Percentiles rank a stretch among this genome's conserved stretches.
Evolutionary conservation across 2,797 vertebrate genomes (phyloP).

Genomic region (Bucorvus abyssinicus): DNA sequence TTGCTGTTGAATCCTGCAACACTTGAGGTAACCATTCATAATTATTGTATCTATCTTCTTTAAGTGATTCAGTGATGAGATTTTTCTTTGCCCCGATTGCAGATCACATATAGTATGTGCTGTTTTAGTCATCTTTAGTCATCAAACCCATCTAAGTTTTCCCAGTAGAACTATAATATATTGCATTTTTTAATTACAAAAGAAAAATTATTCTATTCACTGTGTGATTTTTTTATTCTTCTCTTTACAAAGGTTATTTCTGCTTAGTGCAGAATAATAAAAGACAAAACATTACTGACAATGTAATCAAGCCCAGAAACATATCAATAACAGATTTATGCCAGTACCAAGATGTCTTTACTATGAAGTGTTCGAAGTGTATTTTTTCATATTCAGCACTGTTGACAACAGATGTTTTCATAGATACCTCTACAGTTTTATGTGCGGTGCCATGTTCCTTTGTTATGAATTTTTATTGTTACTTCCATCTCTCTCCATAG

Average conservation of each 20-base stretch:
- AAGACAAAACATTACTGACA: background rate
- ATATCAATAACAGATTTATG: background rate
- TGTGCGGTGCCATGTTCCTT: background rate
- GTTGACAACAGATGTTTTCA: background rate
- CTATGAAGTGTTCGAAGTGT: background rate
- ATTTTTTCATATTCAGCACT: background rate
- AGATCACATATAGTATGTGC: background rate
- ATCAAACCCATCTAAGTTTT: background rate
- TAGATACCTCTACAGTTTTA: background rate
- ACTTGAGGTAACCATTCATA: background rate
- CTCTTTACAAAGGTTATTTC: background rate
- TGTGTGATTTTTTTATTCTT: background rate
- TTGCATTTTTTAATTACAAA: conserved; percentile 13
- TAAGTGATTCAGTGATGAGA: background rate
- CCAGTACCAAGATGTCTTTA: background rate
- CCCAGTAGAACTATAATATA: background rate
- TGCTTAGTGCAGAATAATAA: background rate
- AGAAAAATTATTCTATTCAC: background rate
- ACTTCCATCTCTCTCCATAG: background rate
- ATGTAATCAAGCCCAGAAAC: background rate
- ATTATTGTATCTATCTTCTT: background rate
- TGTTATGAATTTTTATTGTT: background rate
- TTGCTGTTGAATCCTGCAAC: background rate
- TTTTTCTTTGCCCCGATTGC: background rate
- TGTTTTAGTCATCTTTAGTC: background rate